Evolutionary conservation across 2,888 invertebrate genomes (phyloP).

Genomic region (Cephus rjabovi): DNA sequence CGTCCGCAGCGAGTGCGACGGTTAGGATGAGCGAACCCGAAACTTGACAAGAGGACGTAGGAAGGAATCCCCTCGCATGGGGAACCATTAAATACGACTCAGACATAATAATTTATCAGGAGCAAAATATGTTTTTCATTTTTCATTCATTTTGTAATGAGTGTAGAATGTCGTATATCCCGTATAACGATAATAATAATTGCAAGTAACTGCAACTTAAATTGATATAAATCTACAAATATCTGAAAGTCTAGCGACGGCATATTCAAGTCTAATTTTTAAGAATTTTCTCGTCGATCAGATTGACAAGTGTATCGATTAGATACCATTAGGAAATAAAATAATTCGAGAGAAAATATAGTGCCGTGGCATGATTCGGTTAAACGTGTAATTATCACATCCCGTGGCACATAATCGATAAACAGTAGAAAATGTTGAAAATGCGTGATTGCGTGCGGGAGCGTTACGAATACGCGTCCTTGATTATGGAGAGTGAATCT

Average conservation of each 20-base stretch:
- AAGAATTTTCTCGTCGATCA: background rate
- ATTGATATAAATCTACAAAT: background rate
- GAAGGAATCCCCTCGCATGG: background rate
- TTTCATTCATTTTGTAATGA: background rate
- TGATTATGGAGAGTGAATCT: background rate
- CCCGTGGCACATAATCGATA: background rate
- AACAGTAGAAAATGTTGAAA: background rate
- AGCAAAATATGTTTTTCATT: background rate
- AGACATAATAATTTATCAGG: background rate
- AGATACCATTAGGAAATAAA: background rate
- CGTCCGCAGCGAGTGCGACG: background rate
- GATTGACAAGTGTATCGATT: background rate
- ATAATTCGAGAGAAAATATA: background rate
- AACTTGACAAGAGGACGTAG: background rate
- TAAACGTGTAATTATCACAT: background rate
- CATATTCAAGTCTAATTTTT: background rate
- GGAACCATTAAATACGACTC: background rate
- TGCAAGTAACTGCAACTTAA: too few species aligned
- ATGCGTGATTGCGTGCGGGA: background rate
- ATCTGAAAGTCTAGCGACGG: background rate
- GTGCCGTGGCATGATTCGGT: background rate
- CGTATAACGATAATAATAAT: background rate
- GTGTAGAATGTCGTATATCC: background rate
- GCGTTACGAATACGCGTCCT: background rate
- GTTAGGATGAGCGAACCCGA: background rate